phyloP scores from a whole-genome alignment of 2,888 invertebrate species.

The Acanthosoma haemorrhoidale region DNA sequence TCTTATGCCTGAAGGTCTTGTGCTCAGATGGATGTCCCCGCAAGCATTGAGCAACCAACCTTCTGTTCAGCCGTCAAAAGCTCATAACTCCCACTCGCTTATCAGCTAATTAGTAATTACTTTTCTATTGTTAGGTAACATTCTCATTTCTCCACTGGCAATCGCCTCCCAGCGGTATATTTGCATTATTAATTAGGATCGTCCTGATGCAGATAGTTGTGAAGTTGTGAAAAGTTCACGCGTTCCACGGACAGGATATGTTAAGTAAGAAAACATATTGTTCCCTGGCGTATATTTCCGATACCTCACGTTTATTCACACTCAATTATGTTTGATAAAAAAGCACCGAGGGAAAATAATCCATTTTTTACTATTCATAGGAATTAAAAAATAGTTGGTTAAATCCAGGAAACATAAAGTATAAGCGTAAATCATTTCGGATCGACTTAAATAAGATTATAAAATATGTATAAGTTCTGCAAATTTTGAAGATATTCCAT shows the following conservation, averaged over 20 bases:
- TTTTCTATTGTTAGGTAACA: not conserved
- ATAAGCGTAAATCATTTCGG: no score
- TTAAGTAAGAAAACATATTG: constrained; percentile 3
- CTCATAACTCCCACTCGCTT: not conserved
- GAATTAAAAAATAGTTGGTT: no score
- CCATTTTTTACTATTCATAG: no score
- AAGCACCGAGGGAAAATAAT: no score
- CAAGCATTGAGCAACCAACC: not conserved
- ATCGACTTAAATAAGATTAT: no score
- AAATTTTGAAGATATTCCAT: no score
- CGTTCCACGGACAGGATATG: not conserved
- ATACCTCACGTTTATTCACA: not conserved
- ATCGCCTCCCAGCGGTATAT: not conserved
- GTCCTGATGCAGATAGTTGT: not conserved
- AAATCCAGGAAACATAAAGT: no score
- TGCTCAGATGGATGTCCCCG: not conserved
- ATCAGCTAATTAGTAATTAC: not conserved
- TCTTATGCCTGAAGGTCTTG: not conserved
- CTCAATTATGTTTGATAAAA: no score
- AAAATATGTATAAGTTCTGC: no score
- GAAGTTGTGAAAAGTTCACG: not conserved
- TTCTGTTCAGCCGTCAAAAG: no score
- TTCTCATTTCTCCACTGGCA: not conserved
- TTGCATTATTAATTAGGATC: not conserved
- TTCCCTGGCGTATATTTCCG: not conserved